These are phyloP conservation scores for Rhagoletis pomonella DNA, from an alignment of 1,140 invertebrate species.

Conservation along the genomic window DNA sequence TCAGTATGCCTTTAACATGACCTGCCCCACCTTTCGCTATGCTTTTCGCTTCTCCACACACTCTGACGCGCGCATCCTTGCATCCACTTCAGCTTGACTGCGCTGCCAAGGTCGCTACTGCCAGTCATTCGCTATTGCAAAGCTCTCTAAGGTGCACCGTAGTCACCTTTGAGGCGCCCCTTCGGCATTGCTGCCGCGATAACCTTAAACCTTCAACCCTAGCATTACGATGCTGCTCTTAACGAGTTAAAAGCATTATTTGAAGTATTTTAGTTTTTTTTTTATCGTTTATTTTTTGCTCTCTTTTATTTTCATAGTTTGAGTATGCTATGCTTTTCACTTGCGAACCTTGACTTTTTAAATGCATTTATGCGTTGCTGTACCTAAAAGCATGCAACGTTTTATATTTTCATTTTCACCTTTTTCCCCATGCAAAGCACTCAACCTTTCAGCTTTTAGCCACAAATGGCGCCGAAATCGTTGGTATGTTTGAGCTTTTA, in stretches of 20 bases:
- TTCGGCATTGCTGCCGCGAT: neutral
- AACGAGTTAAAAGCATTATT: neutral
- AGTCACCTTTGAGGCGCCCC: neutral
- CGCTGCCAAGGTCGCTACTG: conserved; percentile 16
- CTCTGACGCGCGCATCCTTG: neutral
- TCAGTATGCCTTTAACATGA: conserved; percentile 4
- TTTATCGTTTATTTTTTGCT: neutral
- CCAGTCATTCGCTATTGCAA: neutral
- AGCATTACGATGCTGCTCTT: neutral
- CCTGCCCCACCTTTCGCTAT: neutral
- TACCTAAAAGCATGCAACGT: neutral
- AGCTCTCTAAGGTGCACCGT: neutral
- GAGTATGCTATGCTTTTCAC: neutral
- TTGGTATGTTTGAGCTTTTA: neutral
- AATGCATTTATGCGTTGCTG: conserved; percentile 12
- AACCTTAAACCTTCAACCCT: conserved; percentile 21
- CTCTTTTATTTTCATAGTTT: neutral
- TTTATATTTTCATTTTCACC: neutral
- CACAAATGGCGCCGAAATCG: neutral
- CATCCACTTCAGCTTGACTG: neutral
- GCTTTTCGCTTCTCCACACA: neutral
- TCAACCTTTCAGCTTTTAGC: neutral
- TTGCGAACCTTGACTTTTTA: conserved; percentile 36
- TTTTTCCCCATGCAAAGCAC: neutral
- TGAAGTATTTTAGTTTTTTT: neutral